Conservation (phyloP, 2,113 vertebrate genomes). For the Sterna hirundo region DNA sequence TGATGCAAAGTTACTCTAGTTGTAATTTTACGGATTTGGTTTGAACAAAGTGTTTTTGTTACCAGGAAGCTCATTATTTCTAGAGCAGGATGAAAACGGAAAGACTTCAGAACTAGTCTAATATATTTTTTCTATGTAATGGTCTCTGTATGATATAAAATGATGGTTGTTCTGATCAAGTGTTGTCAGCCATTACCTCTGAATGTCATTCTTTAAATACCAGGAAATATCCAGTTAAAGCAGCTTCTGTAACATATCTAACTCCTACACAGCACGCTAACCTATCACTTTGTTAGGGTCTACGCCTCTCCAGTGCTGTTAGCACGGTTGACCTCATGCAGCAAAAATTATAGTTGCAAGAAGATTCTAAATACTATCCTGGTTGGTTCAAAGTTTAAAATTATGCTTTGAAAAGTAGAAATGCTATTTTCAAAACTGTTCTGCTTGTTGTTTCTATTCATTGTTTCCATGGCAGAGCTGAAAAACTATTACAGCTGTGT, state of each 20-base stretch:
- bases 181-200: background rate
- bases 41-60: background rate
- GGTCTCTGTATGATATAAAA: background rate
- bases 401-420: background rate
- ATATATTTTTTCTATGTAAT: background rate
- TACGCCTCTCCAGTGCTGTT: background rate
- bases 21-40: background rate
- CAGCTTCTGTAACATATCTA: background rate
- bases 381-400: constrained; percentile 2
- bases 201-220: background rate
- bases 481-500: constrained; percentile 55
- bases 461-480: constrained; percentile 42
- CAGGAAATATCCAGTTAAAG: background rate
- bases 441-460: constrained; percentile 24
- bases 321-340: background rate
- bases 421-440: constrained; percentile 31
- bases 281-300: background rate
- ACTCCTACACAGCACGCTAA: background rate
- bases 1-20: background rate
- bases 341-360: background rate
- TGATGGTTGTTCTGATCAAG: background rate
- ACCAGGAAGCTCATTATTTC: background rate
- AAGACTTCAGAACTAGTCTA: background rate
- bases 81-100: background rate
- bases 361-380: background rate